Base-by-base conservation (phyloP, 2,113 vertebrate genomes). In the Oncorhynchus keta region DNA sequence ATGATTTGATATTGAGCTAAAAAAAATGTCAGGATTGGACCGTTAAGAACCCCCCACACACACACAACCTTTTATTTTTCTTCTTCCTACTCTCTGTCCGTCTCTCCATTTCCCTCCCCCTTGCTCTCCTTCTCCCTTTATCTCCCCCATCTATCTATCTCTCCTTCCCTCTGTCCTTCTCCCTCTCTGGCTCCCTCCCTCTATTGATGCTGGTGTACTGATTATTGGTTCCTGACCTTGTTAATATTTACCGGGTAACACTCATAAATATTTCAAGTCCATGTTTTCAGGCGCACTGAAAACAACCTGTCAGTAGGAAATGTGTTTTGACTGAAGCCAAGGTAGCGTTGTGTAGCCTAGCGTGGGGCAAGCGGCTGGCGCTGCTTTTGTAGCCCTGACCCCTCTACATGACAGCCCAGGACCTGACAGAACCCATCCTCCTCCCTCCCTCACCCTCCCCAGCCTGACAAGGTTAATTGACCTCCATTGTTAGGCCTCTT, bases 211-310 rank as follows among this genome's bases (percentile, higher is more conserved):
- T 20, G 85, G 70, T 78, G 76, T 83, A 87, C 87, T 81, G 79
- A 84, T 80, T 87, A 81, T 76, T 76, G 30, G 26, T 76, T 62
- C 70, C 85, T 75, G 86, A 87, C 90, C 87, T 86, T 86, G 86
- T 92, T 93, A 89, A 91, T 93, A 90, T 91, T 88, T 87, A 30
- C 84, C 22, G 76, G 86, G 85, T 88, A 88, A 86, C 89, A 84
- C 83, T 90, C 90, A 92, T 93, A 89, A 89, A 92, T 93, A 92
- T 92, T 92, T 91, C 83, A 92, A 84, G 83, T 80, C 82, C 74
- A 12, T 91, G 86, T 91, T 90, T 89, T 87, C 85, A 26, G 86
- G 78, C 81, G 86, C 81, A 86, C 87, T 92, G 88, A 89, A 92
- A 90, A 88, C 89, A 87, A 89, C 83, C 89, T 92, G 90, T 91